A percentile compares a stretch with the other conserved stretches of the same genome.
These are phyloP conservation scores for Temnothorax nylanderi DNA, from an alignment of 1,140 invertebrate genomes.

Conservation along the genomic window DNA sequence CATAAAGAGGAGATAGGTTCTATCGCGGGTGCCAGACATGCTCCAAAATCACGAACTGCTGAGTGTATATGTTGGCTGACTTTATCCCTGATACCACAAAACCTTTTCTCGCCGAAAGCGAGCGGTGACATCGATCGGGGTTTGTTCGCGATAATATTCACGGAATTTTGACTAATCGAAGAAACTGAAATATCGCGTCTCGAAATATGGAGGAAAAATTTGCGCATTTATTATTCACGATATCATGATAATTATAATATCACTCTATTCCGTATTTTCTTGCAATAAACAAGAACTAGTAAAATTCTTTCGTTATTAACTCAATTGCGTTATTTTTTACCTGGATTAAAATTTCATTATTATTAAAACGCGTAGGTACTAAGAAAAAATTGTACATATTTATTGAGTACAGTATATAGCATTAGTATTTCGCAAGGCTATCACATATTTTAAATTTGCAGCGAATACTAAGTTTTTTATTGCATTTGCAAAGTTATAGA, in stretches of 20 bases:
- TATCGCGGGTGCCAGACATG: not conserved
- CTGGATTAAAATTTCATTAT: slow-evolving; percentile 19
- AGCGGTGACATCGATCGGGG: not conserved
- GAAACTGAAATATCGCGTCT: not conserved
- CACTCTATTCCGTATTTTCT: not conserved
- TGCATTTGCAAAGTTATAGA: not conserved
- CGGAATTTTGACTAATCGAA: not conserved
- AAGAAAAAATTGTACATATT: not conserved
- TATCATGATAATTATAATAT: not conserved
- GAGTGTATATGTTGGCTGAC: slow-evolving; percentile 35
- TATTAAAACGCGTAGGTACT: not conserved
- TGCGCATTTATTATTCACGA: not conserved
- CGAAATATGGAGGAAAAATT: not conserved
- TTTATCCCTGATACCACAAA: slow-evolving; percentile 34
- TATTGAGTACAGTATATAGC: not conserved
- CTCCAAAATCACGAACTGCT: slow-evolving; percentile 15
- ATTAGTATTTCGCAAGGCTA: not conserved
- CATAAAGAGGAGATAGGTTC: slow-evolving; percentile 42
- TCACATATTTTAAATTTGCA: not conserved
- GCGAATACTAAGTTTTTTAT: not conserved
- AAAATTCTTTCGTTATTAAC: not conserved
- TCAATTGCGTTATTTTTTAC: not conserved
- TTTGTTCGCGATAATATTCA: not conserved
- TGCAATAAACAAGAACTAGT: slow-evolving; percentile 4
- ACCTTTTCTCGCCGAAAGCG: not conserved